Evolutionary conservation across 2,888 invertebrate species (phyloP).

Genomic region (Euplexia lucipara): DNA sequence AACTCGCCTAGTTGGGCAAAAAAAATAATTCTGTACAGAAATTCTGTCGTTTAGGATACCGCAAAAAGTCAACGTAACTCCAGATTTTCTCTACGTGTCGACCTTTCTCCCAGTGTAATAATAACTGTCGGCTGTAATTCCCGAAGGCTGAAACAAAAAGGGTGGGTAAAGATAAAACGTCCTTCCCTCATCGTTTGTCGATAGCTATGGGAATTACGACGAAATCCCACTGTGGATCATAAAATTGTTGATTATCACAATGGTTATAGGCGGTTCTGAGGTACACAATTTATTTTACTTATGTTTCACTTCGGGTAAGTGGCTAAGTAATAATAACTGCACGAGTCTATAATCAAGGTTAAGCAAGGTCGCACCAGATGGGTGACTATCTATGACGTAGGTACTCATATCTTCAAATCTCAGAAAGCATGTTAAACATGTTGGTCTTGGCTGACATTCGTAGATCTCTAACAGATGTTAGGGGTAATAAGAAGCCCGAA

Average conservation of each 20-base stretch:
- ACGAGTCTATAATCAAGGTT: too few relatives aligned
- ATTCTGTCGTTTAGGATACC: background rate
- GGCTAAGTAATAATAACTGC: too few relatives aligned
- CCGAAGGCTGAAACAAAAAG: constrained; percentile 17
- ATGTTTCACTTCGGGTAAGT: background rate
- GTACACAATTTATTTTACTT: background rate
- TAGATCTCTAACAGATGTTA: too few relatives aligned
- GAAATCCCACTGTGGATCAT: constrained; percentile 3
- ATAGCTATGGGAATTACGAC: constrained; percentile 9
- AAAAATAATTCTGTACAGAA: constrained; percentile 2
- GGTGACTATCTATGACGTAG: too few relatives aligned
- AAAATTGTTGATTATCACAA: background rate
- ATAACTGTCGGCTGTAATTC: constrained; percentile 33
- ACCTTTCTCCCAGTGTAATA: constrained; percentile 19
- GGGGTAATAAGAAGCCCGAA: too few relatives aligned
- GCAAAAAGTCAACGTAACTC: constrained; percentile 19
- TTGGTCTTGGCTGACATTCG: too few relatives aligned
- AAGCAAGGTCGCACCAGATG: too few relatives aligned
- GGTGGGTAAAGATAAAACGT: constrained; percentile 12
- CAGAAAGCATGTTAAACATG: too few relatives aligned
- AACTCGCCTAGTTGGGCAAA: constrained; percentile 7
- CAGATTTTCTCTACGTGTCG: constrained; percentile 28
- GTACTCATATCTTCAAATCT: too few relatives aligned
- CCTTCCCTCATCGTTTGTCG: constrained; percentile 1
- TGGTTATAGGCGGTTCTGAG: background rate